phyloP scores from a whole-genome alignment of 2,888 invertebrate genomes.

The Nysson spinosus region DNA sequence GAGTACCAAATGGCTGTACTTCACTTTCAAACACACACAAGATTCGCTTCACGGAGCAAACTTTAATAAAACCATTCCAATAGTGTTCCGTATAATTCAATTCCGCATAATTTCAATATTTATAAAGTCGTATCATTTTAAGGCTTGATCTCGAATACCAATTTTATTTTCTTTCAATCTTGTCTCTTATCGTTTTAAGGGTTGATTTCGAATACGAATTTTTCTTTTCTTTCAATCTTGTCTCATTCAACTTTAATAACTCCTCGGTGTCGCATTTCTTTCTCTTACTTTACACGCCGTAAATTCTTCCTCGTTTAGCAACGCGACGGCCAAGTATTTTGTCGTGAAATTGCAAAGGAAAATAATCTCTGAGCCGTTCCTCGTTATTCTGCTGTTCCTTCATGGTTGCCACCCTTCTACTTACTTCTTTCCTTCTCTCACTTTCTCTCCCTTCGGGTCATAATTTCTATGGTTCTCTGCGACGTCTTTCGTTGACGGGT shows the following conservation, averaged over 20 bases:
- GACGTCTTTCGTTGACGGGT: conserved; percentile 17
- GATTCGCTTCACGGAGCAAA: conserved; percentile 20
- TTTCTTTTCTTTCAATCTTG: too few relatives aligned
- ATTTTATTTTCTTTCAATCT: too few relatives aligned
- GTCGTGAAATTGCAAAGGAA: conserved; percentile 6
- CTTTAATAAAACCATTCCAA: conserved; percentile 9
- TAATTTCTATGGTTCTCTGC: conserved; percentile 8
- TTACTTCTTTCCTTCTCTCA: background rate
- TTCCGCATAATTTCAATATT: too few relatives aligned
- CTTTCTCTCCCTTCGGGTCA: conserved; percentile 4
- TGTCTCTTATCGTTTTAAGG: too few relatives aligned
- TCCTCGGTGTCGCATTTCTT: background rate
- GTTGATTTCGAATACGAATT: too few relatives aligned
- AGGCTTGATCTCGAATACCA: too few relatives aligned
- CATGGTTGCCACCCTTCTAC: background rate
- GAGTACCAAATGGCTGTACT: conserved; percentile 42
- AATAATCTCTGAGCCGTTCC: background rate
- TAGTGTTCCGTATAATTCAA: conserved; percentile 16
- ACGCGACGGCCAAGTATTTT: conserved; percentile 1
- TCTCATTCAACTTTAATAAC: too few relatives aligned
- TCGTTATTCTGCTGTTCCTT: background rate
- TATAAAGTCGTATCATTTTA: too few relatives aligned
- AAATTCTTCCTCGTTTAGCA: conserved; percentile 5
- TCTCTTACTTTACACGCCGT: conserved; percentile 1
- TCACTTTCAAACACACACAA: conserved; percentile 30